Conservation (phyloP, 2,113 vertebrate species). For the Collichthys lucidus region DNA sequence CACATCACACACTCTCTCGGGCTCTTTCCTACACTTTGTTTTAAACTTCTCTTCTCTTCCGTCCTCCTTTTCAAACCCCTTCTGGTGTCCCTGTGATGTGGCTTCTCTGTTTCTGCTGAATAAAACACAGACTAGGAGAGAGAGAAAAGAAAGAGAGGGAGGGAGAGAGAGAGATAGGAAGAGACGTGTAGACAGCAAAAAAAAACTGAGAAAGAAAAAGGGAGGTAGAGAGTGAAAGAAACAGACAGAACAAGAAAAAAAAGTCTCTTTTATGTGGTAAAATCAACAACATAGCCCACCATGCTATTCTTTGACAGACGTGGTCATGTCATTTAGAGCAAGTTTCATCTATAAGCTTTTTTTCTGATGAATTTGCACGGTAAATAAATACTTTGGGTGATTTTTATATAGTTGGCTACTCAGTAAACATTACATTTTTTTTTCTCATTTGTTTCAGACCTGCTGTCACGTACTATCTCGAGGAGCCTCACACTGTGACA, state of each 20-base stretch:
- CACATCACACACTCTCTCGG: constrained; percentile 68
- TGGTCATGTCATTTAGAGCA: background rate
- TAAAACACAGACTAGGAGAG: constrained; percentile 45
- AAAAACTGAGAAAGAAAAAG: constrained; percentile 13
- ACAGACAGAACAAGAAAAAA: background rate
- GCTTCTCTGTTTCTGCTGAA: constrained; percentile 57
- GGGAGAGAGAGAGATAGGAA: constrained; percentile 19
- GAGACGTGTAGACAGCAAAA: constrained; percentile 15
- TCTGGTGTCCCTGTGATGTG: constrained; percentile 60
- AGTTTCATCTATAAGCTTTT: background rate
- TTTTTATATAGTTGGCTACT: constrained; percentile 6
- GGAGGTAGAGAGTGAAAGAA: constrained; percentile 7
- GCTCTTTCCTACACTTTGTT: constrained; percentile 63
- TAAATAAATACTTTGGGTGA: constrained; percentile 14
- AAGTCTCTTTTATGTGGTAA: constrained; percentile 15
- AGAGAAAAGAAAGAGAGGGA: constrained; percentile 6
- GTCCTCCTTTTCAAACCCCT: constrained; percentile 29
- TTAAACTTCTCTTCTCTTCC: constrained; percentile 41
- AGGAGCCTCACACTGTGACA: constrained; percentile 3
- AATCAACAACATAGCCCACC: constrained; percentile 31
- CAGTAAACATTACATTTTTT: background rate
- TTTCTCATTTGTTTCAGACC: constrained; percentile 7
- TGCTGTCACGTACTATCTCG: background rate
- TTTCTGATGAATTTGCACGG: background rate
- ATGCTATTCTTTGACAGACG: background rate